Percentiles rank a stretch among this genome's conserved stretches.
Evolutionary conservation across 2,888 invertebrate species (phyloP).

Genomic region (Dysmachus trigonus): DNA sequence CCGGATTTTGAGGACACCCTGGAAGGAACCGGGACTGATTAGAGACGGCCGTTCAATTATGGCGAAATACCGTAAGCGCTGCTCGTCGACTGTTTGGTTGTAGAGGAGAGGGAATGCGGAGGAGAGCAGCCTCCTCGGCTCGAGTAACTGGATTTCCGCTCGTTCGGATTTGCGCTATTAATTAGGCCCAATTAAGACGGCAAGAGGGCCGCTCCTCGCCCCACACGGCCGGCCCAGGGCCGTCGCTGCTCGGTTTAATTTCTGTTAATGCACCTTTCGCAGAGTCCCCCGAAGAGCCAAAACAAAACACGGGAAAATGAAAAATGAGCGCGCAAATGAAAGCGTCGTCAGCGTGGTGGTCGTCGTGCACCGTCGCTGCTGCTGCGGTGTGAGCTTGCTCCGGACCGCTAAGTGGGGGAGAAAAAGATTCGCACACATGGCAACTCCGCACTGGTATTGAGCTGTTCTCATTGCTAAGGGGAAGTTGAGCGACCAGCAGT

Average conservation of each 20-base stretch:
- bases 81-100: background rate
- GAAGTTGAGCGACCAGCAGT: background rate
- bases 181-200: constrained; percentile 54
- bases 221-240: background rate
- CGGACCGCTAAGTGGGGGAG: background rate
- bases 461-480: background rate
- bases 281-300: constrained; percentile 19
- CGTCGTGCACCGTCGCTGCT: background rate
- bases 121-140: background rate
- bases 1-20: background rate
- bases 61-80: background rate
- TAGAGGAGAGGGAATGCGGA: background rate
- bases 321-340: constrained; percentile 11
- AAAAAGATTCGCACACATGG: background rate
- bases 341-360: background rate
- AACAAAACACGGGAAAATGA: constrained; percentile 34
- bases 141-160: constrained; percentile 8
- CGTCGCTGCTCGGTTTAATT: background rate
- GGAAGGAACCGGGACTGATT: background rate
- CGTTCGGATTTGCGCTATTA: constrained; percentile 46
- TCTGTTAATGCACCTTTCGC: constrained; percentile 30
- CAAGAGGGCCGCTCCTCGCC: constrained; percentile 21
- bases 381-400: constrained; percentile 1
- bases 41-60: background rate
- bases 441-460: background rate